Base-by-base conservation (phyloP, 2,888 invertebrate genomes). In the Hybos culiciformis region DNA sequence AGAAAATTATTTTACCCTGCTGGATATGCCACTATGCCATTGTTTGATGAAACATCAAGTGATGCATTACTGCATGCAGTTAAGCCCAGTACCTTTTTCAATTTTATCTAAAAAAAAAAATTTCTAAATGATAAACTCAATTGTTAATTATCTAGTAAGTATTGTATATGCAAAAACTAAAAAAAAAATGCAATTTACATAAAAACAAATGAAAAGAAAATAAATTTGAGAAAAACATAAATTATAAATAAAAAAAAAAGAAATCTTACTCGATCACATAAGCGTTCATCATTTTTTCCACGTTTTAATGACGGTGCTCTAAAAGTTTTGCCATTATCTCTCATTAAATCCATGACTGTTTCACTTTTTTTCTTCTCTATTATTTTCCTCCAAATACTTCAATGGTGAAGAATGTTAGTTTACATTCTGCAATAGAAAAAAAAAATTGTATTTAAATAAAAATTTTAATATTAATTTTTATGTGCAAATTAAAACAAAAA, bases 61-160 rank as follows among this genome's bases (percentile, higher is more conserved):
- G 90, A 87, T 52, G 93, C 87, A 72, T 92, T 93, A 65, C 82
- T 87, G 61, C 83, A 77, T 46, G 92, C 90, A n/a, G 94, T 94
- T 59, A 94, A 75, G 52, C 96, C 96, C 57, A 94, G 75, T 46
- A 96, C 92, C 59, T 81, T 78, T 74, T 96, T 94, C 67, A 96
- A 75, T 66, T 90, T 90, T 61, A 94, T 90, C 94, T 94, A 79
- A 52, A 70, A 70, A 66, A 60, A 55, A 53, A 51, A 48, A 51
- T 21, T 40, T 21, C 3, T 15, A 19, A 42, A 29, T 12, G 15
- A n/a, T 15, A 21, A 17, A 26, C 26, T 42, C n/a, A 24, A 36
- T 21, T 36, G 18, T 41, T 23, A 8, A 11, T 12, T 5, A 12
- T 8, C n/a, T 12, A 7, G 8, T 7, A 37, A 37, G 4, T 14